A percentile compares a stretch with the other conserved stretches of the same genome.
These are phyloP conservation scores for Theonella swinhoei DNA, from an alignment of 37 sponge, comb jelly and placozoan genomes.

Conservation along the genomic window DNA sequence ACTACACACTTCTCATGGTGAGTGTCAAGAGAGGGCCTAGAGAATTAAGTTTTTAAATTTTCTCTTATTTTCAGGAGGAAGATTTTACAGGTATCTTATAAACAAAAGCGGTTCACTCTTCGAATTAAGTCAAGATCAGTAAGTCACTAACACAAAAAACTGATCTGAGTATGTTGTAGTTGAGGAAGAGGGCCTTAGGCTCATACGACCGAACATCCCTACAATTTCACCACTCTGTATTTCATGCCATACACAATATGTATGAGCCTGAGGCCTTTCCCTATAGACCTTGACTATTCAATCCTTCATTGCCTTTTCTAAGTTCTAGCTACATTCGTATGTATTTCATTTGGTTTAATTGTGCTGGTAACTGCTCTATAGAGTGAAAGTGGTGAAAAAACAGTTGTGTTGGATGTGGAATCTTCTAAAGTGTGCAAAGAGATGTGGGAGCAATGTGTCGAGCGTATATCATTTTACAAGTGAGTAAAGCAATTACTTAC, in stretches of 20 bases:
- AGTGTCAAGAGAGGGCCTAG: neutral
- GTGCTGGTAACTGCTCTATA: no score
- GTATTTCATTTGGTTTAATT: no score
- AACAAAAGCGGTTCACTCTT: neutral
- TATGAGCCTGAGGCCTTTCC: no score
- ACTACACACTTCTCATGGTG: neutral
- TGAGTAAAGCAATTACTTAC: neutral
- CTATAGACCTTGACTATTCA: no score
- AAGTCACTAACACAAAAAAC: neutral
- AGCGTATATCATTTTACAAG: neutral
- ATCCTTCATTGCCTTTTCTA: no score
- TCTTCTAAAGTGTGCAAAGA: neutral
- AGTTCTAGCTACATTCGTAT: no score
- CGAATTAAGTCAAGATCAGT: neutral
- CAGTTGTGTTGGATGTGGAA: neutral
- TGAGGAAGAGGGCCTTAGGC: no score
- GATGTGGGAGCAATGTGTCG: neutral
- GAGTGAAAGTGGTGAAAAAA: neutral
- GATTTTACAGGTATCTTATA: neutral
- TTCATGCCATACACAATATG: no score
- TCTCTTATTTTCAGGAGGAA: constrained; percentile 4
- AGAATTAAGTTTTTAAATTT: neutral
- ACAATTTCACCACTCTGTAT: no score
- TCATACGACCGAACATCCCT: no score
- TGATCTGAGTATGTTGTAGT: no score